Base-by-base conservation (phyloP, 2,113 vertebrate species). In the Lepus americanus region DNA sequence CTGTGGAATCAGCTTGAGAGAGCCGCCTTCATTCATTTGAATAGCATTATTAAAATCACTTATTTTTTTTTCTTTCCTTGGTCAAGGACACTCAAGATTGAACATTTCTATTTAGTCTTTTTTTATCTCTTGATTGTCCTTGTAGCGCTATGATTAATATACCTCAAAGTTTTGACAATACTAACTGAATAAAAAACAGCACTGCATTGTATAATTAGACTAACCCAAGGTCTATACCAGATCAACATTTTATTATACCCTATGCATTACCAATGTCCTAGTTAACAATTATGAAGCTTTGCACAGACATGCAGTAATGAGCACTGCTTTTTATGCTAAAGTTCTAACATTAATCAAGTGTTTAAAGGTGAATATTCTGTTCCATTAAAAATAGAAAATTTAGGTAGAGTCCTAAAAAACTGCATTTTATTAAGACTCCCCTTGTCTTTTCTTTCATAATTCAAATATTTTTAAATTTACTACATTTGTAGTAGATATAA, bases 301-400 rank as follows among this genome's bases (percentile, higher is more conserved):
- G 0, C 2, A 92, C 5, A 66, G 13, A 87, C 51, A 74, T 23
- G 0, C 25, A 96, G 59, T 36, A 80, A 78, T 88, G 61, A 96
- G 89, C 39, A 73, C 53, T 74, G 86, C 49, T 51, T 83, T 84
- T 96, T 93, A 72, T 70, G 61, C 55, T 39, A 73, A 64, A 92
- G 79, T 90, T 87, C 87, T 69, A 89, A 73, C 27, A 96, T 53
- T 95, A 92, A 87, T 79, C 67, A 77, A 90, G 1, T 39, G 88
- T 88, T 94, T 95, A 49, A 94, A 97, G 90, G 79, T 9, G 93
- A 95, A 73, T 29, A 80, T 72, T 83, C 91, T 61, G 63, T 84
- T 33, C 69, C 12, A 85, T 64, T 29, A 96, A 97, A 78, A 94
- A 87, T 76, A 16, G 53, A 97, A 31, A 95, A 91, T 87, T 73